Percentiles rank a stretch among this genome's conserved stretches.
phyloP scores from a whole-genome alignment of 2,113 vertebrate genomes.

The Gasterosteus nipponicus region DNA sequence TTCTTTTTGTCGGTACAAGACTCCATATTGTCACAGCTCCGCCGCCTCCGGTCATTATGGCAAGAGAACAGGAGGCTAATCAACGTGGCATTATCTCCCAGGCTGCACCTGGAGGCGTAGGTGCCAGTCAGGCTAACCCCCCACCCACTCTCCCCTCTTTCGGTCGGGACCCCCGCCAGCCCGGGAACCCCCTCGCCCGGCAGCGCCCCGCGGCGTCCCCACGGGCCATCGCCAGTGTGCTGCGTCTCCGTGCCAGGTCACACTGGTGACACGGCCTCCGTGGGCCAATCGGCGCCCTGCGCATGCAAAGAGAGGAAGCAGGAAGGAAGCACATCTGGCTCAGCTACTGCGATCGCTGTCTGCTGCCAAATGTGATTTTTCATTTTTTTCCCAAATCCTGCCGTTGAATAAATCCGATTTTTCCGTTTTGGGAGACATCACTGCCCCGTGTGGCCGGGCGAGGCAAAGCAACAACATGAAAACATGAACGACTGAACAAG shows the following conservation, averaged over 20 bases:
- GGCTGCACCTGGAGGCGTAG: slow-evolving; percentile 76
- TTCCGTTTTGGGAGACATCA: slow-evolving; percentile 23
- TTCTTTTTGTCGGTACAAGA: slow-evolving; percentile 62
- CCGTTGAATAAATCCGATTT: neutral
- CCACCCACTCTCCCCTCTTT: neutral
- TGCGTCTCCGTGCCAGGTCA: slow-evolving; percentile 66
- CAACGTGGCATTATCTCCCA: slow-evolving; percentile 75
- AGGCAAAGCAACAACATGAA: slow-evolving; percentile 28
- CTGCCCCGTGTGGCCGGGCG: slow-evolving; percentile 48
- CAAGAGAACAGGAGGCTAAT: slow-evolving; percentile 75
- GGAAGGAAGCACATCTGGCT: neutral
- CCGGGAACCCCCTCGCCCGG: slow-evolving; percentile 63
- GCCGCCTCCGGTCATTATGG: slow-evolving; percentile 74
- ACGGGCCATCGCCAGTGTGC: slow-evolving; percentile 44
- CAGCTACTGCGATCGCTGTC: slow-evolving; percentile 8
- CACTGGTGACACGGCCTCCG: slow-evolving; percentile 50
- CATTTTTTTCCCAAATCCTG: slow-evolving; percentile 25
- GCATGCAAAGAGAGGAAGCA: neutral
- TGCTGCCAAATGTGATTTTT: slow-evolving; percentile 5
- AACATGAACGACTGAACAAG: slow-evolving; percentile 28
- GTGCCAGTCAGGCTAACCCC: slow-evolving; percentile 57
- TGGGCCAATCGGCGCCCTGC: slow-evolving; percentile 35
- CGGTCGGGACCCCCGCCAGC: slow-evolving; percentile 67
- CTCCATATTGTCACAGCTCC: slow-evolving; percentile 65
- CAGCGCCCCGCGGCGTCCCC: slow-evolving; percentile 57